Evolutionary conservation across 2,888 invertebrate species (phyloP), one percentile per base, ranked within the genome.

Genomic region (Acrobasis suavella): DNA sequence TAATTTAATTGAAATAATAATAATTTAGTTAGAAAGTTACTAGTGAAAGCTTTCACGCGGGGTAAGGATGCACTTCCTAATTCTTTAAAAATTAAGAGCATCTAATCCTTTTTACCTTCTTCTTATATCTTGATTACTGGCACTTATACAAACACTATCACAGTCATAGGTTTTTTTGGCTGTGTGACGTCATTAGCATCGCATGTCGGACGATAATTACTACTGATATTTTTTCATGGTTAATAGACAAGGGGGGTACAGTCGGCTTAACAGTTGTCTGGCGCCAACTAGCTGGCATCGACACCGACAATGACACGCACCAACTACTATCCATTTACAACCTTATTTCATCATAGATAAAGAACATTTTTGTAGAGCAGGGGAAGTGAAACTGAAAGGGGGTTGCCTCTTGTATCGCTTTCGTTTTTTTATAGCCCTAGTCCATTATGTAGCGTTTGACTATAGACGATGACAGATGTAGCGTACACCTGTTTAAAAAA

Each of bases 251-350:
- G 78, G 75, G 75, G 75, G 77, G 75, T 72, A 77, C 74, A 55
- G 51, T 64, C 72, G 72, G 74, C 76, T 85, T 78, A 84, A 85
- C 82, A 76, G 80, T 81, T 79, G 81, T 80, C 82, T 88, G 88
- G 88, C 88, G 88, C 88, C 88, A 81, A 83, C 77, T 80, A 76
- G 67, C 58, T 64, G 76, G 76, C 77, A 77, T 75, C 76, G 69
- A 75, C 77, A 77, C 76, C 77, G 69, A 64, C 71, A 71, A 75
- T 75, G 72, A 73, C 67, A 70, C 59, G 68, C 56, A 66, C 58
- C 32, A 52, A 62, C 49, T 55, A 14, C 65, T 68, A 58, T 52
- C 38, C 2, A 74, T 63, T 70, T n/a, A 64, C 37, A 64, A 67
- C 72, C 65, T 64, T 80, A 74, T 52, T 0, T 0, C 0, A 0